Evolutionary conservation across 2,113 vertebrate genomes (phyloP), one percentile per base, ranked within the genome.

Genomic region (Siniperca chuatsi): DNA sequence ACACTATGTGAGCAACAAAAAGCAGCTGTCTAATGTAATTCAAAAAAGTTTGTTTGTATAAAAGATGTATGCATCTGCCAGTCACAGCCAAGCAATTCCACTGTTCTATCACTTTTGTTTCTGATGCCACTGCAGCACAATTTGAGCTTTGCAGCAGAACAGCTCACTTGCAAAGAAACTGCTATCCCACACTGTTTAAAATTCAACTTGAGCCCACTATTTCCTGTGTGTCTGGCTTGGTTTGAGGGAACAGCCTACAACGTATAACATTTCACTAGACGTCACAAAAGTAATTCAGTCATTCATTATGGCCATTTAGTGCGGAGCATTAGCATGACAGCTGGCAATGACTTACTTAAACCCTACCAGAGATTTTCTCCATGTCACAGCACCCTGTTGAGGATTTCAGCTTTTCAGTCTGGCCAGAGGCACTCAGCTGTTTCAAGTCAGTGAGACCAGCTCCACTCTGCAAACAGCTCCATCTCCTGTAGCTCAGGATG

Each of bases 11-110:
- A 79, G 61, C 50, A 46, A 42, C n/a, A 88, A 57, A 83, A 81
- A 67, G 46, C 54, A 62, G 52, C 74, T 64, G 25, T 86, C 57
- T 37, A 54, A 67, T 55, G 44, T 46, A 69, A 52, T 74, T 52
- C 5, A 66, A 71, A 70, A 60, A 76, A 33, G 29, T 44, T 74
- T 55, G 62, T 75, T 68, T 83, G 66, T 79, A 46, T 54, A 73
- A 81, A 76, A 48, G 42, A 82, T 67, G 12, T 33, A 75, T 75
- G 66, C 61, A 57, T 75, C 54, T 79, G 74, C 54, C 84, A 82
- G 65, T 82, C 79, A 76, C 84, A 90, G 74, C 71, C 4, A 57
- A 85, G 67, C 44, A 64, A 3, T 46, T 75, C 12, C 8, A 37
- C 40, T 21, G 50, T 33, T 73, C 66, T 62, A 80, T 82, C 62